Base-by-base conservation (phyloP, 2,797 vertebrate genomes). In the Hoplostethus mediterraneus region DNA sequence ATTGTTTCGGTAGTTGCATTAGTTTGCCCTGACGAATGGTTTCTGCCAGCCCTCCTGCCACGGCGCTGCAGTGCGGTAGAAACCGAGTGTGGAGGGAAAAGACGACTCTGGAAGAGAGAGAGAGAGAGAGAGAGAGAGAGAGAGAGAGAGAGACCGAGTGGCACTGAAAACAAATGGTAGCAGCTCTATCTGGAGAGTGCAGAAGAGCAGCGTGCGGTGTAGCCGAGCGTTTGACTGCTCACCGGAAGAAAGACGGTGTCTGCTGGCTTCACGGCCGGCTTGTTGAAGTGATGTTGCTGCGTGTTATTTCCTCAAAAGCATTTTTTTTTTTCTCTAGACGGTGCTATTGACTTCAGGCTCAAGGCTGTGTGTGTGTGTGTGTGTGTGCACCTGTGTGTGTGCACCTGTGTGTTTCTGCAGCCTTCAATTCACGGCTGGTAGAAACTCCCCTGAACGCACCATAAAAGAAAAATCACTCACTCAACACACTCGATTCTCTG, bases 381-480 rank as follows among this genome's bases (percentile, higher is more conserved):
- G 51, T 53, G 53, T 54, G 53, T 54, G 57, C 47, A 66, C 49
- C 38, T 17, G 12, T 36, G 1, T 44, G 21, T 31, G n/a, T 51
- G 49, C 53, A n/a, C 66, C 54, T 49, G 28, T 28, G 57, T 65
- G 79, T 82, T 55, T 38, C 3, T 21, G 13, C 7, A 58, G 68
- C 54, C n/a, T 44, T 75, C 55, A 25, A 59, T 77, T 77, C 81
- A 14, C 63, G 2, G 72, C 62, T 9, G 16, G 40, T 47, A 8
- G 70, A 76, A 79, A 84, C 9, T 11, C 57, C 79, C 73, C 78
- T 71, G 73, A 83, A 85, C 73, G 71, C 71, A 66, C 63, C 71
- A 67, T 38, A 17, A 83, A 85, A 75, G 79, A 84, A 83, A 76
- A 80, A 83, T 84, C 82, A 77, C 76, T 84, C 86, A 74, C 71